Evolutionary conservation across 2,113 vertebrate species (phyloP), one percentile per base, ranked within the genome.

Genomic region (Myotis brandtii): DNA sequence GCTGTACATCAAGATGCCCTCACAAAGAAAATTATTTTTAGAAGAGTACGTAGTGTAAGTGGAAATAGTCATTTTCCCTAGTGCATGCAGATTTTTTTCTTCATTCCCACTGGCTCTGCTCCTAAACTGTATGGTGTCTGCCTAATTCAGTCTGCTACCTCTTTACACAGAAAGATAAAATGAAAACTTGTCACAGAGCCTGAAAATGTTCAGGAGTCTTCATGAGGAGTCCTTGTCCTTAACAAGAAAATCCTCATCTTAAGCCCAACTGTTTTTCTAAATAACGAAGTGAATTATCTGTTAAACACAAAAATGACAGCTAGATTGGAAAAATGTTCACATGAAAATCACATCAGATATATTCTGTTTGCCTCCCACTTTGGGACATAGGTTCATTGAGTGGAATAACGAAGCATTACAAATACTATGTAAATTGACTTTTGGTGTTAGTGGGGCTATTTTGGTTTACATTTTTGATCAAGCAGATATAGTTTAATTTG

Each of bases 21-120:
- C 56, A 80, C 11, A 77, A 87, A 46, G 76, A 48, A 92, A 95
- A 82, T 13, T 93, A 93, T 72, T 80, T 95, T 89, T 83, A 69
- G 17, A 81, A 90, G 95, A 52, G 30, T 72, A 64, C n/a, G 81
- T 84, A 83, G 67, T 23, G 3, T 59, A 72, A 80, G 30, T 76
- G 11, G 81, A 95, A 92, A 80, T 50, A 30, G 8, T 62, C 62
- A 34, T 69, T 84, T 85, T 83, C 66, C 56, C 48, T 95, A 77
- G 40, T 21, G 3, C 5, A 70, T 18, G 40, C 6, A 91, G 13
- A 59, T 30, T 85, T 54, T 91, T 91, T 81, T 27, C n/a, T 84
- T 77, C 66, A 81, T 89, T 59, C 82, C 9, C 73, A 37, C 23
- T n/a, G 40, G 30, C 23, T 96, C 40, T 86, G 9, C 56, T 30